phyloP scores from a whole-genome alignment of 2,113 vertebrate genomes.

The Gulo gulo region DNA sequence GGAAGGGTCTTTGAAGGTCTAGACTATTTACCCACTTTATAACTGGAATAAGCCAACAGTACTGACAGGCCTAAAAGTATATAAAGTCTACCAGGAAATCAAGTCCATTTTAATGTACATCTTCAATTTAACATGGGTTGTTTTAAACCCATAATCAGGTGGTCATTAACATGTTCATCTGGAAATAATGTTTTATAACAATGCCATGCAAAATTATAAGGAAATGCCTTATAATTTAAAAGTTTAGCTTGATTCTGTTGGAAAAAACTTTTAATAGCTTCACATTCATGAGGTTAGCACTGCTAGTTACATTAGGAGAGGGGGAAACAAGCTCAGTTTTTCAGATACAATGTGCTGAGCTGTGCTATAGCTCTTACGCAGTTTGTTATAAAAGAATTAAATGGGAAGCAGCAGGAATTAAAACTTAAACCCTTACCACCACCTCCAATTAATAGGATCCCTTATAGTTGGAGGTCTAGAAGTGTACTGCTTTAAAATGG shows the following conservation, averaged over 20 bases:
- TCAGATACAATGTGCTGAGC: neutral
- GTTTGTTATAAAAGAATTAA: neutral
- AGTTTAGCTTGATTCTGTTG: neutral
- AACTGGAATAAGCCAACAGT: neutral
- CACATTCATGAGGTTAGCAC: neutral
- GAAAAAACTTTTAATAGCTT: neutral
- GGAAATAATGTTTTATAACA: neutral
- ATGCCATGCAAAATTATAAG: neutral
- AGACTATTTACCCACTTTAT: neutral
- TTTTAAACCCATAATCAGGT: neutral
- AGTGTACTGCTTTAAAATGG: neutral
- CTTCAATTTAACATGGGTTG: neutral
- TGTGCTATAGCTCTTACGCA: neutral
- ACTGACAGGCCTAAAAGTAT: neutral
- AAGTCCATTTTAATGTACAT: neutral
- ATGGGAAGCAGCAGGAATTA: neutral
- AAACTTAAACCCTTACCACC: neutral
- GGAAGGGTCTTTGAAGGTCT: neutral
- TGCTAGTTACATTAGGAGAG: neutral
- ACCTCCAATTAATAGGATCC: neutral
- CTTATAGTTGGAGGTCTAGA: neutral
- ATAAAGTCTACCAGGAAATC: neutral
- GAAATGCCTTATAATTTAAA: neutral
- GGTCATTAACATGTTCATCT: neutral
- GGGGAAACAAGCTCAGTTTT: neutral